A percentile compares a stretch with the other conserved stretches of the same genome.
These are phyloP conservation scores for Chelonus insularis DNA, from an alignment of 1,140 invertebrate genomes.

Conservation along the genomic window DNA sequence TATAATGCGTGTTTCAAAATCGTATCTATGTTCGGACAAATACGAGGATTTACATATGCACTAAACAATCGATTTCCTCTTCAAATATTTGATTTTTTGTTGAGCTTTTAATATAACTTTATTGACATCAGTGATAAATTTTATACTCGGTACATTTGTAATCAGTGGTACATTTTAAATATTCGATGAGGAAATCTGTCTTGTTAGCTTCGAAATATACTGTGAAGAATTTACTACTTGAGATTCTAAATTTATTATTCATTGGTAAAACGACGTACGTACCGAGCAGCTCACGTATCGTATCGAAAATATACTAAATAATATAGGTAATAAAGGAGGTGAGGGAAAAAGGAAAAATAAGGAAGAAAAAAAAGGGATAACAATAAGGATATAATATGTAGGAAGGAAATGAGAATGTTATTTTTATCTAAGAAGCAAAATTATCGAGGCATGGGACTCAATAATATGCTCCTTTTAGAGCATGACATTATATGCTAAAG, in stretches of 20 bases:
- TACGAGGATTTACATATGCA: slow-evolving; percentile 44
- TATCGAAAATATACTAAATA: background rate
- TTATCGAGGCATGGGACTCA: too few species aligned
- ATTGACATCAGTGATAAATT: too few species aligned
- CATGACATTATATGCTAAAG: too few species aligned
- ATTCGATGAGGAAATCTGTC: slow-evolving; percentile 4
- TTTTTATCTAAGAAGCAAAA: too few species aligned
- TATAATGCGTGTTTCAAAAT: slow-evolving; percentile 49
- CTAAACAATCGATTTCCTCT: slow-evolving; percentile 34
- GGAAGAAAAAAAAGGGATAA: slow-evolving; percentile 8
- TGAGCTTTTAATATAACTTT: too few species aligned
- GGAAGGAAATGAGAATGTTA: too few species aligned
- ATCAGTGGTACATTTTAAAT: too few species aligned
- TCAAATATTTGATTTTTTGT: slow-evolving; percentile 18
- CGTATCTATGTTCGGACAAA: slow-evolving; percentile 13
- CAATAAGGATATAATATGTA: too few species aligned
- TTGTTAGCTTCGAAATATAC: background rate
- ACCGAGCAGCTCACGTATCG: background rate
- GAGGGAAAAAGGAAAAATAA: background rate
- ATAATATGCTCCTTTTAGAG: too few species aligned
- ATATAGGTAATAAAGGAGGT: background rate
- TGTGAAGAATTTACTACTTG: background rate
- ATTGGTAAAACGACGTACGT: background rate
- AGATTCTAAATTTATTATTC: slow-evolving; percentile 10
- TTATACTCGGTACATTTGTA: too few species aligned